Evolutionary conservation across 2,113 vertebrate genomes (phyloP).

Genomic region (Chloropsis cyanopogon): DNA sequence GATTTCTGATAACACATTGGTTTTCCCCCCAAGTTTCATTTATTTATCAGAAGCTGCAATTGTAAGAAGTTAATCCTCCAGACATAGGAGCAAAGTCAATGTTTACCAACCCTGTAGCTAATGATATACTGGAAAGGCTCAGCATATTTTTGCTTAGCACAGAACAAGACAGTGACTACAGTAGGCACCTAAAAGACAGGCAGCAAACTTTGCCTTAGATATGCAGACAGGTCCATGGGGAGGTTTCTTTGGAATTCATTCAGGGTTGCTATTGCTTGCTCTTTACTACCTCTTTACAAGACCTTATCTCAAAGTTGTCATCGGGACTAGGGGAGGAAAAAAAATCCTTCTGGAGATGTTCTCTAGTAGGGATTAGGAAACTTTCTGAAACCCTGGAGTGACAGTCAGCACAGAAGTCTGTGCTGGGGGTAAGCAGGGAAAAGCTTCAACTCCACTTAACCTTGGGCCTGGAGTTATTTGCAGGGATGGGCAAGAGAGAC

Average conservation of each 20-base stretch:
- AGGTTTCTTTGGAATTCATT: neutral
- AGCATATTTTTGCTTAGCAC: neutral
- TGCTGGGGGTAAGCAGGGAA: neutral
- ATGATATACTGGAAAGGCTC: neutral
- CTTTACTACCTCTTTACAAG: neutral
- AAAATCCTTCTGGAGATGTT: neutral
- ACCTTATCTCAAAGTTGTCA: neutral
- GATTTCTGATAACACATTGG: neutral
- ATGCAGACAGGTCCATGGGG: neutral
- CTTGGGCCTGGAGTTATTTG: neutral
- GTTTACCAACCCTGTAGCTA: neutral
- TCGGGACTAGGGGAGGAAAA: neutral
- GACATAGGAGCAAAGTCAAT: neutral
- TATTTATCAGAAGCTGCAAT: neutral
- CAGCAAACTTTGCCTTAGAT: neutral
- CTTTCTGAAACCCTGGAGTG: neutral
- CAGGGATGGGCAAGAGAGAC: neutral
- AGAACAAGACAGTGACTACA: neutral
- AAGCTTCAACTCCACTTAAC: neutral
- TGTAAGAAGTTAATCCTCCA: neutral
- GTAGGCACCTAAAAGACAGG: neutral
- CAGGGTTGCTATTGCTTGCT: neutral
- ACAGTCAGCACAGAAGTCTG: neutral
- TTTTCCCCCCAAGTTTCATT: neutral
- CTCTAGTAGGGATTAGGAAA: neutral